Evolutionary conservation across 2,113 vertebrate genomes (phyloP), one percentile per base, ranked within the genome.

Genomic region (Oxyura jamaicensis): DNA sequence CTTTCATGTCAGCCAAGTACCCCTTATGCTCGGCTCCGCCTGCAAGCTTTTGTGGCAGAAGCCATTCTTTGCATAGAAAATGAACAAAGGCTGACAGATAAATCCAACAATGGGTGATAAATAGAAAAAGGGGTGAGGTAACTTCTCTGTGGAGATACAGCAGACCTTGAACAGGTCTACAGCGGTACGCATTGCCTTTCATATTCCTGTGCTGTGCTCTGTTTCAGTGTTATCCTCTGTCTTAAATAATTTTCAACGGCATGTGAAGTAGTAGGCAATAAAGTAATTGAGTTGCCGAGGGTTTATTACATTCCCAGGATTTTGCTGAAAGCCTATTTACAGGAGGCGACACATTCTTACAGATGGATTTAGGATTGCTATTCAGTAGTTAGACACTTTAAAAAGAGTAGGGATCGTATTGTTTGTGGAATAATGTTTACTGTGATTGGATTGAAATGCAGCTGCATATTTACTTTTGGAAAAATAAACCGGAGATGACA

Each of bases 391-490:
- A 88, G 77, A 81, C 62, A 82, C 50, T 73, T 66, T 59, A 94
- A 88, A 88, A 36, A 69, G n/a, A 80, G 87, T 19, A 78, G 36
- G 55, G 50, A 96, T 78, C 67, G 73, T 52, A 53, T 33, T 92
- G 69, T 95, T 96, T 44, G 1, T 76, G 20, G 46, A 83, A 83
- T 59, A 60, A 69, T 48, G 82, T 95, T 95, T 94, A 67, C 74
- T 74, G 50, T 65, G 78, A 90, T 41, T 75, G 60, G 78, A 92
- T 90, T 88, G 83, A 96, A 84, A 95, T 83, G 55, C 65, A 96
- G 69, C 71, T 89, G 59, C 63, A 55, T 39, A 39, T n/a, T 95
- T 88, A 8, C 55, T 52, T 92, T 65, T 85, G 53, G 87, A 83
- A 83, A 95, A 93, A 72, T 78, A 85, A 94, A 90, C 41, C 67